phyloP scores from a whole-genome alignment of 2,797 vertebrate species.

The Takifugu rubripes region DNA sequence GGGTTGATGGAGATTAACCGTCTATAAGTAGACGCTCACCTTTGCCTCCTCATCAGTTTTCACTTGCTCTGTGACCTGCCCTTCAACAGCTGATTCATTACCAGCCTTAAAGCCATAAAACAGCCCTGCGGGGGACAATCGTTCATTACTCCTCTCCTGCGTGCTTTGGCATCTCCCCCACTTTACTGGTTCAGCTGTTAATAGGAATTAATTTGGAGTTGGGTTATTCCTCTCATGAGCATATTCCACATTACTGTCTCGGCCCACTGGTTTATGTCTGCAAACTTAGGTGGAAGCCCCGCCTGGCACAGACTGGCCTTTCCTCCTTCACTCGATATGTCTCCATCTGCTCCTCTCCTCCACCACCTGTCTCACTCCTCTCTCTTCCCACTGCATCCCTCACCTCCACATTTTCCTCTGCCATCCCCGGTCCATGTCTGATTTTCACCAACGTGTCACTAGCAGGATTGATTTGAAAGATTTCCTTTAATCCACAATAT shows the following conservation, averaged over 20 bases:
- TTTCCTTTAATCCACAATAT: background rate
- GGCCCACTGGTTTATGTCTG: slow-evolving; percentile 57
- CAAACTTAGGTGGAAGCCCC: slow-evolving; percentile 37
- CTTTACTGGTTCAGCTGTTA: slow-evolving; percentile 54
- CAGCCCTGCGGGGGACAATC: slow-evolving; percentile 32
- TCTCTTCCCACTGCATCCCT: slow-evolving; percentile 24
- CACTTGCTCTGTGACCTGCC: slow-evolving; percentile 40
- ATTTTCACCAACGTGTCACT: slow-evolving; percentile 26
- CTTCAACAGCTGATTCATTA: slow-evolving; percentile 44
- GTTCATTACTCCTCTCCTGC: slow-evolving; percentile 56
- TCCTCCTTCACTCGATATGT: slow-evolving; percentile 37
- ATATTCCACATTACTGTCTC: slow-evolving; percentile 50
- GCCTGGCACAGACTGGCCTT: slow-evolving; percentile 40
- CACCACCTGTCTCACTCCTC: slow-evolving; percentile 48
- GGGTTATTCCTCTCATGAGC: slow-evolving; percentile 58
- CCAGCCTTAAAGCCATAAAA: slow-evolving; percentile 29
- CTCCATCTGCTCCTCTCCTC: slow-evolving; percentile 61
- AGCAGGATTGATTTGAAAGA: slow-evolving; percentile 8
- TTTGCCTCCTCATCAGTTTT: slow-evolving; percentile 44
- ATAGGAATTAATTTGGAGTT: slow-evolving; percentile 57
- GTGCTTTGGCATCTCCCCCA: slow-evolving; percentile 47
- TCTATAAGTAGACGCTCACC: slow-evolving; percentile 22
- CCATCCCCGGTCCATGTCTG: slow-evolving; percentile 44
- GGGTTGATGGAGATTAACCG: slow-evolving; percentile 14
- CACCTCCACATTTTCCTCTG: slow-evolving; percentile 34